These are phyloP conservation scores for Guaruba guarouba DNA, from an alignment of 2,113 vertebrate genomes.

Conservation along the genomic window DNA sequence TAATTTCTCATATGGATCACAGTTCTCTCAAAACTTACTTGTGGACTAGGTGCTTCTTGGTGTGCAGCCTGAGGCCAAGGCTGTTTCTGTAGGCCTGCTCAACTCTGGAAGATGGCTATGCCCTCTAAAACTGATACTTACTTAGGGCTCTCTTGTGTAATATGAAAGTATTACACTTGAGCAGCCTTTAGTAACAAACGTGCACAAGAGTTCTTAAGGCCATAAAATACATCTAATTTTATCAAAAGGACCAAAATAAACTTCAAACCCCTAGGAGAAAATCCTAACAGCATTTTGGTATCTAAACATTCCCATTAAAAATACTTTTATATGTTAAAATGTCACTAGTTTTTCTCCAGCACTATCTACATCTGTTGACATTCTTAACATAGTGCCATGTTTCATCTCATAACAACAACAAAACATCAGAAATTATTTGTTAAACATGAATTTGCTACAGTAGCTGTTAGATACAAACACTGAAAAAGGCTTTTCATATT, in stretches of 20 bases:
- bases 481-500: background rate
- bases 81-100: background rate
- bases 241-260: background rate
- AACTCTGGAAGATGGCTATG: background rate
- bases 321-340: background rate
- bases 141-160: background rate
- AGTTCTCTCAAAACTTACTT: background rate
- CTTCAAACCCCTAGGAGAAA: background rate
- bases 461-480: background rate
- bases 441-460: background rate
- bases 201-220: background rate
- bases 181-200: background rate
- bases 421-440: background rate
- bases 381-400: background rate
- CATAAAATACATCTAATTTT: background rate
- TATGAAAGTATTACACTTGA: background rate
- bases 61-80: background rate
- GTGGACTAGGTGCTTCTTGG: background rate
- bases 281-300: background rate
- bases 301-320: constrained; percentile 21
- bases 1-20: background rate
- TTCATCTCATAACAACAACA: background rate
- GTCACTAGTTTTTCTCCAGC: no score
- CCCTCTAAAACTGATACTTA: background rate
- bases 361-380: background rate